A percentile compares a stretch with the other conserved stretches of the same genome.
Conservation (phyloP, 2,113 vertebrate genomes). For the Otolemur garnettii region DNA sequence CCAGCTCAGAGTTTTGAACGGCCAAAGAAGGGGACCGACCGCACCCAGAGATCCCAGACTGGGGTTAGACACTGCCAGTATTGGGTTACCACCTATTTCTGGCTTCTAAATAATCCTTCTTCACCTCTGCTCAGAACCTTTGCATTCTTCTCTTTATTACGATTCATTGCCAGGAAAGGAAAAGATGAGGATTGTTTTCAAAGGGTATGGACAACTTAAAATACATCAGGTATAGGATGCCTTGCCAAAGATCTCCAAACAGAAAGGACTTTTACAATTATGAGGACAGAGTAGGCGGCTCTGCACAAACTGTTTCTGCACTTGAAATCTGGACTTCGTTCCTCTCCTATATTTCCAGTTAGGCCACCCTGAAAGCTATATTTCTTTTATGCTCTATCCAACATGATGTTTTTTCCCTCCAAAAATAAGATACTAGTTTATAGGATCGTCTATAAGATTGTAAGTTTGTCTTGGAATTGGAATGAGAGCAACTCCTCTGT, state of each 20-base stretch:
- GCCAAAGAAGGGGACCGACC: neutral
- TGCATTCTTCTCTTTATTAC: constrained; percentile 3
- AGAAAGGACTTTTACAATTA: constrained; percentile 17
- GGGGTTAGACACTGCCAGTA: neutral
- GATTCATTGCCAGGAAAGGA: neutral
- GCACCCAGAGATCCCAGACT: neutral
- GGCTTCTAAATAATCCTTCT: neutral
- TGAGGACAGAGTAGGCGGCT: neutral
- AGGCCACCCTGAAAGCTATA: neutral
- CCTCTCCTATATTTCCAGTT: neutral
- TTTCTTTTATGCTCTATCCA: neutral
- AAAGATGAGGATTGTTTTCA: constrained; percentile 41
- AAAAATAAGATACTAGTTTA: constrained; percentile 2
- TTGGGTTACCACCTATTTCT: neutral
- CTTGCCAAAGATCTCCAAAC: neutral
- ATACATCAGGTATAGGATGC: neutral
- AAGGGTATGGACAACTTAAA: neutral
- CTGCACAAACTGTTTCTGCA: neutral
- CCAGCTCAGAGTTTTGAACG: neutral
- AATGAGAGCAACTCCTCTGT: neutral
- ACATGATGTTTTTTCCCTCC: neutral
- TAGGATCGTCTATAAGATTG: neutral
- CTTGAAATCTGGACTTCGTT: constrained; percentile 38
- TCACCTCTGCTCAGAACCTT: neutral
- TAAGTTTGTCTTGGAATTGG: constrained; percentile 3